phyloP scores from a whole-genome alignment of 2,113 vertebrate species.

The Ceyx melanurus region DNA sequence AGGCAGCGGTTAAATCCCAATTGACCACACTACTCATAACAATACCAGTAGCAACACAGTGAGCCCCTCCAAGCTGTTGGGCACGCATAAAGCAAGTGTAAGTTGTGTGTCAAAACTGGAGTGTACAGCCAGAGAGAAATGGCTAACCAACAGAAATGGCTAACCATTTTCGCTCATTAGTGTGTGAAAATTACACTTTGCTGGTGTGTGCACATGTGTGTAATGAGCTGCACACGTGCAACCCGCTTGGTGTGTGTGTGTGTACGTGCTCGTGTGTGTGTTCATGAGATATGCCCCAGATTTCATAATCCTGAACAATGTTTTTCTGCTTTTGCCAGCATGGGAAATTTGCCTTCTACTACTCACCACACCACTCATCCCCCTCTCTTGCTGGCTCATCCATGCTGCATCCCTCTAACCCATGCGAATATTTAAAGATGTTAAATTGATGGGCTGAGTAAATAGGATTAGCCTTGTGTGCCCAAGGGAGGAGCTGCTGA shows the following conservation, averaged over 20 bases:
- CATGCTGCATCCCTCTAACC: conserved; percentile 53
- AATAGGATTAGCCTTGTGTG: conserved; percentile 80
- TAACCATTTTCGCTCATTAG: too few species aligned
- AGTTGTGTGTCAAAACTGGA: neutral
- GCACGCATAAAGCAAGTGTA: rapidly evolving
- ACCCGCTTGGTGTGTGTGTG: neutral
- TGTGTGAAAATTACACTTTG: neutral
- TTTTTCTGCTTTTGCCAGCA: conserved; percentile 41
- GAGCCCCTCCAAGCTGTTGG: neutral
- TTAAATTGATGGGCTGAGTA: conserved; percentile 80
- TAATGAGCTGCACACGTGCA: neutral
- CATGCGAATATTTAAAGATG: conserved; percentile 85
- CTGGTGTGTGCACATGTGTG: neutral
- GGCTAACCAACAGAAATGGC: neutral
- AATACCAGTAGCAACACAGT: rapidly evolving
- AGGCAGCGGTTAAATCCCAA: neutral
- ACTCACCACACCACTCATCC: neutral
- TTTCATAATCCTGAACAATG: neutral
- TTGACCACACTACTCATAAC: rapidly evolving
- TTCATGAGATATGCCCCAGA: neutral
- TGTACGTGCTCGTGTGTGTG: neutral
- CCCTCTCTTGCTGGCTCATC: neutral
- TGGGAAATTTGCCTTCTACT: conserved; percentile 33
- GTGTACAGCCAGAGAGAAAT: neutral
- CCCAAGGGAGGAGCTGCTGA: conserved; percentile 65